A percentile compares a stretch with the other conserved stretches of the same genome.
Evolutionary conservation across 2,797 vertebrate species (phyloP).

Genomic region (Falco cherrug): DNA sequence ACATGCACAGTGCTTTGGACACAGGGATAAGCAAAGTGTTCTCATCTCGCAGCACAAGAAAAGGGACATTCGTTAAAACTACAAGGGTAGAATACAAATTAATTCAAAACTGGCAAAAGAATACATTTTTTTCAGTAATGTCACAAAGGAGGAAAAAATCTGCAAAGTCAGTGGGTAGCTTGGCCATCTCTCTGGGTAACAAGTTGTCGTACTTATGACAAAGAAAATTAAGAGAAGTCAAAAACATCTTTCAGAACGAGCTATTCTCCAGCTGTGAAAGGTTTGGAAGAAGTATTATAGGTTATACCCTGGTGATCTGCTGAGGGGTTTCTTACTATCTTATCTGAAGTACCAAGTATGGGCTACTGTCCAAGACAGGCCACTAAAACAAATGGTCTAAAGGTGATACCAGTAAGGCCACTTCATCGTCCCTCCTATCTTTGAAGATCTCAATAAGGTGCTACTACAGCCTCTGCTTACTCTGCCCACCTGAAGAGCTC

Average conservation of each 20-base stretch:
- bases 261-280: background rate
- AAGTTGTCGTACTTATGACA: background rate
- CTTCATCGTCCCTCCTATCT: background rate
- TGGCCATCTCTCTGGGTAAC: background rate
- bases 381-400: background rate
- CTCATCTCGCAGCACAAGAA: background rate
- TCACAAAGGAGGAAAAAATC: background rate
- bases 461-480: background rate
- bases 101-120: conserved; percentile 10
- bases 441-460: background rate
- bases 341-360: background rate
- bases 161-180: background rate
- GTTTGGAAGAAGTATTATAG: background rate
- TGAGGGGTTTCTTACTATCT: background rate
- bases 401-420: background rate
- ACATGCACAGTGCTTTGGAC: background rate
- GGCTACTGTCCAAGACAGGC: background rate
- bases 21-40: background rate
- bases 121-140: background rate
- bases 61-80: background rate
- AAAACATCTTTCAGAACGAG: background rate
- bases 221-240: background rate
- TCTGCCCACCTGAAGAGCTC: background rate
- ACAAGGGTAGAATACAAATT: conserved; percentile 21
- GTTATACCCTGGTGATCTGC: background rate